These are phyloP conservation scores for Neotoxoptera formosana DNA, from an alignment of 1,140 invertebrate genomes.

Conservation along the genomic window DNA sequence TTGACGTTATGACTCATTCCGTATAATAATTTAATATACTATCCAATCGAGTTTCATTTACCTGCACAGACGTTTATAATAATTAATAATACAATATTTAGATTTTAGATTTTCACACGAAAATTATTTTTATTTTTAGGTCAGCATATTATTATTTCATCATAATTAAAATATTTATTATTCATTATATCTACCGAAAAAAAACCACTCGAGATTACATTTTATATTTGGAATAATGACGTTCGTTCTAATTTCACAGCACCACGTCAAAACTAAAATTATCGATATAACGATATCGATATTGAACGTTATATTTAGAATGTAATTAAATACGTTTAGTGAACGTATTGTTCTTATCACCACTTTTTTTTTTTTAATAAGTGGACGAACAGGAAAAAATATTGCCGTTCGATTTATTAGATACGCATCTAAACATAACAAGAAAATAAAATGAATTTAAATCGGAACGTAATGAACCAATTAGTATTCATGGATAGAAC, in stretches of 20 bases:
- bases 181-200: background rate
- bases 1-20: background rate
- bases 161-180: background rate
- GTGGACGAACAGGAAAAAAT: background rate
- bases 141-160: background rate
- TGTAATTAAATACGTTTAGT: constrained; percentile 7
- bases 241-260: background rate
- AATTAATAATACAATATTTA: background rate
- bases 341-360: constrained; percentile 16
- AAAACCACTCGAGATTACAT: background rate
- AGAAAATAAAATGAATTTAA: constrained; percentile 56
- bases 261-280: background rate
- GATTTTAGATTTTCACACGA: background rate
- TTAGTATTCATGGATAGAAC: constrained; percentile 57
- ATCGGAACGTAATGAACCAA: constrained; percentile 55
- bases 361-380: background rate
- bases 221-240: constrained; percentile 20
- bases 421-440: constrained; percentile 45
- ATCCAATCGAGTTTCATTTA: background rate
- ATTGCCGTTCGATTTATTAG: constrained; percentile 49
- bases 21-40: background rate
- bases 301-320: background rate
- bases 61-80: background rate
- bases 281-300: background rate
- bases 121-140: background rate